Evolutionary conservation across 2,888 invertebrate genomes (phyloP).

Genomic region (Psylliodes chrysocephalus): DNA sequence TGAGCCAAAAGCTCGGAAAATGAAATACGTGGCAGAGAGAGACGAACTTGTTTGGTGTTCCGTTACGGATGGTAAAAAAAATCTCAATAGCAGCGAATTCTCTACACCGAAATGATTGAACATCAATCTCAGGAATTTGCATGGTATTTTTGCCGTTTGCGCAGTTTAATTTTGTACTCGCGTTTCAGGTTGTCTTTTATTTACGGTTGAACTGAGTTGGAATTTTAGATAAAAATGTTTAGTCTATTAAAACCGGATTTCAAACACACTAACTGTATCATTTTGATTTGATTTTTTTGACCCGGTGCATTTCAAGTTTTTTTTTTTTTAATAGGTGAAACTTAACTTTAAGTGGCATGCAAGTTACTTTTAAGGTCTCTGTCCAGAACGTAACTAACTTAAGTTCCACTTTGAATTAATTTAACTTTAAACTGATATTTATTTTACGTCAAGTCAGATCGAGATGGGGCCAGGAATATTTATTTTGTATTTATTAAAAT

Average conservation of each 20-base stretch:
- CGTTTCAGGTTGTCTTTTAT: slow-evolving; percentile 9
- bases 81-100: slow-evolving; percentile 12
- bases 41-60: slow-evolving; percentile 28
- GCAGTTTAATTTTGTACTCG: slow-evolving; percentile 2
- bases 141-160: slow-evolving; percentile 15
- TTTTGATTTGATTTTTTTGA: too few species aligned
- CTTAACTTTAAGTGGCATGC: too few species aligned
- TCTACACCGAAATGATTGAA: slow-evolving; percentile 8
- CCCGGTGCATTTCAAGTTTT: too few species aligned
- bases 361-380: too few species aligned
- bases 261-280: too few species aligned
- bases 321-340: too few species aligned
- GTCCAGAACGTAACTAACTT: too few species aligned
- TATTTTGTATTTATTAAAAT: too few species aligned
- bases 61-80: slow-evolving; percentile 9
- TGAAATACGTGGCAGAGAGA: slow-evolving; percentile 27
- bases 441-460: too few species aligned
- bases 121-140: slow-evolving; percentile 23
- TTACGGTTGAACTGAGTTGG: neutral
- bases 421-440: too few species aligned
- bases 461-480: too few species aligned
- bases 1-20: slow-evolving; percentile 33
- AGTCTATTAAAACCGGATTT: neutral
- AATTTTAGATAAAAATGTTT: neutral
- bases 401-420: too few species aligned